A percentile compares a stretch with the other conserved stretches of the same genome.
Evolutionary conservation across 2,113 vertebrate genomes (phyloP).

Genomic region (Carassius carassius): DNA sequence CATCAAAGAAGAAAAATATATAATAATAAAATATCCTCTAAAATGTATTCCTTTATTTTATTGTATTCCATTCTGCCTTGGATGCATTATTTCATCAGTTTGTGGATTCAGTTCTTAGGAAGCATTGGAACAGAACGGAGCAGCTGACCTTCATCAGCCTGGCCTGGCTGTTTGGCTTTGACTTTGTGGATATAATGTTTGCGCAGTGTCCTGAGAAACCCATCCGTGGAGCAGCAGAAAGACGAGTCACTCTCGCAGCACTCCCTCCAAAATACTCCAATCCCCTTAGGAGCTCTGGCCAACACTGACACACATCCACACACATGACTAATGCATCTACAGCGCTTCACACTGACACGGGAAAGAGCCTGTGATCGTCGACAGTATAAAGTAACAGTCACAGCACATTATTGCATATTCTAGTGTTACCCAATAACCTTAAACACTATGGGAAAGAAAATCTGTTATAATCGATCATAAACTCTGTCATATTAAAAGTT

Average conservation of each 20-base stretch:
- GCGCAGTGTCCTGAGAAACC: conserved; percentile 77
- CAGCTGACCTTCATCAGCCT: conserved; percentile 84
- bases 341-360: neutral
- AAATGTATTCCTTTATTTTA: neutral
- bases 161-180: conserved; percentile 85
- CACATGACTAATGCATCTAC: neutral
- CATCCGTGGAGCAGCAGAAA: conserved; percentile 76
- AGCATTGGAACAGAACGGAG: conserved; percentile 14
- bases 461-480: neutral
- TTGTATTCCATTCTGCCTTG: neutral
- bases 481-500: neutral
- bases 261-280: conserved; percentile 84
- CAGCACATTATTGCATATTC: neutral
- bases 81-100: neutral
- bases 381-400: neutral
- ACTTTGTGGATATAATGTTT: conserved; percentile 80
- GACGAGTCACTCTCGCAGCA: conserved; percentile 71
- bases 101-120: neutral
- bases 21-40: neutral
- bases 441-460: neutral
- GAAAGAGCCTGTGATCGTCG: neutral
- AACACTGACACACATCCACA: conserved; percentile 74
- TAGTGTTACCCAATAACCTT: neutral
- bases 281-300: conserved; percentile 77
- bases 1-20: neutral